A percentile compares a stretch with the other conserved stretches of the same genome.
Evolutionary conservation across 2,113 vertebrate species (phyloP).

Genomic region (Porphyrio hochstetteri): DNA sequence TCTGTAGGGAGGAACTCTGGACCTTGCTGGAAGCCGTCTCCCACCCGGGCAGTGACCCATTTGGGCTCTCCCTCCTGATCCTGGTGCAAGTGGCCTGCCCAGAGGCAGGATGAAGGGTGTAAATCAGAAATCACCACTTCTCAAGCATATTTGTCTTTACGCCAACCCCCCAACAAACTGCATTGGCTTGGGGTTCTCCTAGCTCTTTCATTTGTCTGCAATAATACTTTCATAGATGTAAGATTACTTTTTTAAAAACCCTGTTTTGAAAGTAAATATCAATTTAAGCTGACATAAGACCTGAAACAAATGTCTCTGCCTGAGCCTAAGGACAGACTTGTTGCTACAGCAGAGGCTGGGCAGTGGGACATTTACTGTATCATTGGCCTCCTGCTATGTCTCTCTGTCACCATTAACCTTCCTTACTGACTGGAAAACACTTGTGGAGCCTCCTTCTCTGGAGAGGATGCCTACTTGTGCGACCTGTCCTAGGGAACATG

Average conservation of each 20-base stretch:
- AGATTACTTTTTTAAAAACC: neutral
- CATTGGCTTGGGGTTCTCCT: neutral
- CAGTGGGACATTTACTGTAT: too few species aligned
- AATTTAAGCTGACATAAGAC: neutral
- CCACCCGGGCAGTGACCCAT: neutral
- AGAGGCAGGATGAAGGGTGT: neutral
- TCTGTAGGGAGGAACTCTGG: neutral
- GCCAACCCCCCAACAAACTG: neutral
- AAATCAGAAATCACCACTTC: neutral
- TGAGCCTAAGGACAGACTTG: neutral
- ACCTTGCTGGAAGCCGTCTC: neutral
- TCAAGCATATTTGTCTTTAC: neutral
- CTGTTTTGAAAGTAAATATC: neutral
- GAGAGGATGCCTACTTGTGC: too few species aligned
- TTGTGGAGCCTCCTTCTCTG: too few species aligned
- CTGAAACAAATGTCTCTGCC: neutral
- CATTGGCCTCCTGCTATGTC: neutral
- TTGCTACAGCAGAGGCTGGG: neutral
- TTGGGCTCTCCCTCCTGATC: rapidly evolving
- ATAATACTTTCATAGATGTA: neutral
- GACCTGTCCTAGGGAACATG: too few species aligned
- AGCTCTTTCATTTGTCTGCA: neutral
- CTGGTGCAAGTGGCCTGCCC: neutral
- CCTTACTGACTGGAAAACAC: neutral
- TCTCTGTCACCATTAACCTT: rapidly evolving